These are phyloP conservation scores for Paracentrotus lividus DNA, from an alignment of 53 echinoderm and acorn worm genomes.

Conservation along the genomic window DNA sequence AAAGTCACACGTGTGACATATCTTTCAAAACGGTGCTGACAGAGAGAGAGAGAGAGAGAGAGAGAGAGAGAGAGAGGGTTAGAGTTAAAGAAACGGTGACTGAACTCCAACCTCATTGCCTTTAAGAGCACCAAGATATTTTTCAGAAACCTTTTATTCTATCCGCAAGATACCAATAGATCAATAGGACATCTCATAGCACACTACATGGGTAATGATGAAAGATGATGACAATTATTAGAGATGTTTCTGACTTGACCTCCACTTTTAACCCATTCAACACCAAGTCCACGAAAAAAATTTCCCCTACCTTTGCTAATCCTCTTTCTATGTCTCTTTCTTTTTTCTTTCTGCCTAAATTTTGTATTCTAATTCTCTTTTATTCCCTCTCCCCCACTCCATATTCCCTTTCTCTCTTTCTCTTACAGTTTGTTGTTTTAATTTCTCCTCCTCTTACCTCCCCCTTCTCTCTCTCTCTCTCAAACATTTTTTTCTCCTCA, in stretches of 20 bases:
- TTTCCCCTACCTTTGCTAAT: background rate
- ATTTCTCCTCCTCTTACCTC: background rate
- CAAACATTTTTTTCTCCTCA: background rate
- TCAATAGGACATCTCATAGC: background rate
- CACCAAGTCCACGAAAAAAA: too few relatives aligned
- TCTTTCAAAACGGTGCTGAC: too few relatives aligned
- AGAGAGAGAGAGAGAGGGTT: background rate
- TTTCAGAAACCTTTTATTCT: background rate
- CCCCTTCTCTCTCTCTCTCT: background rate
- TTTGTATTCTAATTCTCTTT: too few relatives aligned
- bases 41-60: background rate
- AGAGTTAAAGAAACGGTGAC: background rate
- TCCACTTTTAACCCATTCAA: background rate
- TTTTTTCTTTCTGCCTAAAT: background rate
- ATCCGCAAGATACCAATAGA: background rate
- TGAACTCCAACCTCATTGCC: background rate
- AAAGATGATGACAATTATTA: background rate
- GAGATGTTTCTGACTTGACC: background rate
- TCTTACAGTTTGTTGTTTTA: too few relatives aligned
- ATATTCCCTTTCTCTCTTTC: background rate
- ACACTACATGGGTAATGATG: slow-evolving; percentile 22
- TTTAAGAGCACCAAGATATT: background rate
- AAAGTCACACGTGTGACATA: too few relatives aligned
- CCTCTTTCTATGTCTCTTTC: slow-evolving; percentile 1
- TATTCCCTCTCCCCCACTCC: too few relatives aligned